Evolutionary conservation across 2,888 invertebrate genomes (phyloP).

Genomic region (Nomada goodeniana): DNA sequence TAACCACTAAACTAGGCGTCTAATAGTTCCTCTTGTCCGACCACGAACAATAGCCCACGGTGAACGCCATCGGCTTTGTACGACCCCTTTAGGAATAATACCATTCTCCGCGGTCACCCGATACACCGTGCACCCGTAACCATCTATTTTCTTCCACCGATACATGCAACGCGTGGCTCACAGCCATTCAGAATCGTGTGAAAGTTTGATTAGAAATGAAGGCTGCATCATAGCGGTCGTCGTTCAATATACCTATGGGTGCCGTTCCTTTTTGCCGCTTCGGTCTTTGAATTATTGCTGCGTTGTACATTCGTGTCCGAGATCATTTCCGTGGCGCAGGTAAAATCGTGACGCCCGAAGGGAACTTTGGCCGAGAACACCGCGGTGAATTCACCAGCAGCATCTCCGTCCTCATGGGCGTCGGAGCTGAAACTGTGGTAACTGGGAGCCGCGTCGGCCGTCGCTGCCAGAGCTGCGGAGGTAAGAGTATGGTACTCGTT

Average conservation of each 20-base stretch:
- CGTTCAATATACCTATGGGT: not conserved
- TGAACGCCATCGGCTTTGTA: constrained; percentile 43
- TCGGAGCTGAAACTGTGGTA: constrained; percentile 1
- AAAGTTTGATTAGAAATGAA: too few relatives aligned
- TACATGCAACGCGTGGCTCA: not conserved
- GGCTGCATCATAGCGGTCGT: not conserved
- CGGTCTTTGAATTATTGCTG: not conserved
- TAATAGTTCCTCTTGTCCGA: constrained; percentile 70
- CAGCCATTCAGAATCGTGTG: not conserved
- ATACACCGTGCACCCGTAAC: constrained; percentile 43
- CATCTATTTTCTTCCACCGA: constrained; percentile 45
- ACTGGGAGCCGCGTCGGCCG: too few relatives aligned
- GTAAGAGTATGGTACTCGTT: not conserved
- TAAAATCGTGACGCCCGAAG: not conserved
- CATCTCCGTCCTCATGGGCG: not conserved
- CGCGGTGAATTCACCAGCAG: not conserved
- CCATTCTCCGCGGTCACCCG: constrained; percentile 56
- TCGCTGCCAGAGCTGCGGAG: too few relatives aligned
- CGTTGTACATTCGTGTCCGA: not conserved
- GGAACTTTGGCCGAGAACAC: too few relatives aligned
- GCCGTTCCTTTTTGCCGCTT: not conserved
- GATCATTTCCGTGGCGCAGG: not conserved
- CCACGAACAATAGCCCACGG: constrained; percentile 72
- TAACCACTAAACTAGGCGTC: constrained; percentile 76
- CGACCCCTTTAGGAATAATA: constrained; percentile 60